phyloP scores from a whole-genome alignment of 2,888 invertebrate genomes.

The Lepidochrysops patricia region DNA sequence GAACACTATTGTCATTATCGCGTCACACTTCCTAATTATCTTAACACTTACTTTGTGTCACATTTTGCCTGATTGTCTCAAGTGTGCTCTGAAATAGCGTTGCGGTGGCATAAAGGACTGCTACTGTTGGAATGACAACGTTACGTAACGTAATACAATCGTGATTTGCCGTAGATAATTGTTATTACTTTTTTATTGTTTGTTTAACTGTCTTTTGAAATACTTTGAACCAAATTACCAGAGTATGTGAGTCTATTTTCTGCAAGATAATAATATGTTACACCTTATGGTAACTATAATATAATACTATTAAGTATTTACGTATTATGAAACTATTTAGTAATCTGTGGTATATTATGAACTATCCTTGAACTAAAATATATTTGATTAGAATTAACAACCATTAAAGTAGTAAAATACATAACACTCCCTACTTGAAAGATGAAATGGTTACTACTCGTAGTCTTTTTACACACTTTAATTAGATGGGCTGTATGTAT shows the following conservation, averaged over 20 bases:
- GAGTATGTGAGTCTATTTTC: background rate
- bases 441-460: too few species aligned
- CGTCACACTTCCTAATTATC: too few species aligned
- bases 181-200: background rate
- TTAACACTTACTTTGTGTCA: too few species aligned
- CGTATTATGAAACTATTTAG: too few species aligned
- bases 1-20: background rate
- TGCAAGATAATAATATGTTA: background rate
- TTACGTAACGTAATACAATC: background rate
- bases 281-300: background rate
- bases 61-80: conserved; percentile 1
- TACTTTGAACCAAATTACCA: background rate
- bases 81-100: background rate
- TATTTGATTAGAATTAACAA: too few species aligned
- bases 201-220: background rate
- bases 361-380: too few species aligned
- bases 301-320: too few species aligned
- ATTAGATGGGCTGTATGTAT: too few species aligned
- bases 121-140: background rate
- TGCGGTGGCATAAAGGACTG: background rate
- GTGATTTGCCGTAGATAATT: background rate
- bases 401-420: too few species aligned
- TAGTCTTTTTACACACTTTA: too few species aligned
- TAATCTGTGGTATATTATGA: too few species aligned
- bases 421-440: too few species aligned